phyloP scores from a whole-genome alignment of 1,140 invertebrate genomes.

The Drosophila tani region DNA sequence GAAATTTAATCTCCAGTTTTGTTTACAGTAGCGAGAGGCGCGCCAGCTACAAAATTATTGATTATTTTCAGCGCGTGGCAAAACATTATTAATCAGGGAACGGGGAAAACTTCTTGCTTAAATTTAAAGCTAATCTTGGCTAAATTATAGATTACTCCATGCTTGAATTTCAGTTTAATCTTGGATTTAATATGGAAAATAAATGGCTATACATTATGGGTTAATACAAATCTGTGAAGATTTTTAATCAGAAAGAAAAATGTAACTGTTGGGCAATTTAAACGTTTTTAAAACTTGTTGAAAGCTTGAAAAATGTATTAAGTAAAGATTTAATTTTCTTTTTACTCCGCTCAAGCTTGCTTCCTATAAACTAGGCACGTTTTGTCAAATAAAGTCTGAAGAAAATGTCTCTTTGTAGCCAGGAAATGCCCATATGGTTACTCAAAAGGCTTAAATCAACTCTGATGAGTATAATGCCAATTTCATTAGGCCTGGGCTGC shows the following conservation, averaged over 20 bases:
- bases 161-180: background rate
- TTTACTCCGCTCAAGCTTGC: too few relatives aligned
- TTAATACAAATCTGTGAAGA: too few relatives aligned
- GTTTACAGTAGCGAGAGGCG: background rate
- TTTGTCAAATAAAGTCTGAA: background rate
- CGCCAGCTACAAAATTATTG: background rate
- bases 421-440: background rate
- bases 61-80: constrained; percentile 12
- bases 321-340: background rate
- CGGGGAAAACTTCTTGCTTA: background rate
- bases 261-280: too few relatives aligned
- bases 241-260: too few relatives aligned
- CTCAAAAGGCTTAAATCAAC: constrained; percentile 10
- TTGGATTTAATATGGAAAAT: background rate
- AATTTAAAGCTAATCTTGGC: background rate
- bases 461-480: constrained; percentile 6
- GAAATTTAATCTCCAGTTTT: constrained; percentile 29
- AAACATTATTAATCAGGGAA: constrained; percentile 2
- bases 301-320: background rate
- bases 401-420: background rate
- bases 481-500: constrained; percentile 11
- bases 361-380: background rate
- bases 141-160: background rate
- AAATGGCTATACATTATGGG: background rate
- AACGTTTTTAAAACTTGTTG: background rate